A percentile compares a stretch with the other conserved stretches of the same genome.
Evolutionary conservation across 2,888 invertebrate genomes (phyloP).

Genomic region (Drosophila eohydei): DNA sequence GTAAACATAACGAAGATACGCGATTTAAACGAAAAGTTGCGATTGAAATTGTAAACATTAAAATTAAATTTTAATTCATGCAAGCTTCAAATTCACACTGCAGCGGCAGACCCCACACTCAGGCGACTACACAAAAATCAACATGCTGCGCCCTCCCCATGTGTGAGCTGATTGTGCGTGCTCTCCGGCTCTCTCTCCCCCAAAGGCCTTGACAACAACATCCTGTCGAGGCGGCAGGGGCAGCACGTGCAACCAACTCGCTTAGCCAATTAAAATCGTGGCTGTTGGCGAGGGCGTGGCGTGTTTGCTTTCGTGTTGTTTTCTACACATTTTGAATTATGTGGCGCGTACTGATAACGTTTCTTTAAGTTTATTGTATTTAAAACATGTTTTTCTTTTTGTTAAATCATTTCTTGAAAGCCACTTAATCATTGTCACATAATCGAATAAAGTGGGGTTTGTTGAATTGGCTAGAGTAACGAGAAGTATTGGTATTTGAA

Average conservation of each 20-base stretch:
- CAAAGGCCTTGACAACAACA: conserved; percentile 47
- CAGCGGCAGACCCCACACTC: conserved; percentile 12
- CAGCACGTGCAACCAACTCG: conserved; percentile 27
- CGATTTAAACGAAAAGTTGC: conserved; percentile 38
- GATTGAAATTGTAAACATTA: conserved; percentile 40
- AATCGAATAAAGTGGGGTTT: conserved; percentile 47
- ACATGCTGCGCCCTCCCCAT: conserved; percentile 9
- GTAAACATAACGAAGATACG: conserved; percentile 30
- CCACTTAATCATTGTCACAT: conserved; percentile 60
- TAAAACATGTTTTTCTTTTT: conserved; percentile 32
- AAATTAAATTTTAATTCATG: conserved; percentile 62
- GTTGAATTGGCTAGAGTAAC: conserved; percentile 43
- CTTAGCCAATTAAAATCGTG: conserved; percentile 14
- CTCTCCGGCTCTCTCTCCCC: conserved; percentile 52
- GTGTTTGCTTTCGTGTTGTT: conserved; percentile 20
- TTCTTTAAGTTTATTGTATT: conserved; percentile 53
- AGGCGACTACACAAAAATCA: conserved; percentile 4
- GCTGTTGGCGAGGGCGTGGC: conserved; percentile 18
- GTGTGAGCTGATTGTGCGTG: conserved; percentile 16
- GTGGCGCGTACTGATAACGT: conserved; percentile 71
- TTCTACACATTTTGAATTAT: conserved; percentile 40
- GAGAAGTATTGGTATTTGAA: conserved; percentile 27
- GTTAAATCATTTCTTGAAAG: conserved; percentile 41
- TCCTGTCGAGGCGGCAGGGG: conserved; percentile 41
- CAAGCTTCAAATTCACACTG: conserved; percentile 40